Evolutionary conservation across 2,888 invertebrate genomes (phyloP).

Genomic region (Nephrotoma appendiculata): DNA sequence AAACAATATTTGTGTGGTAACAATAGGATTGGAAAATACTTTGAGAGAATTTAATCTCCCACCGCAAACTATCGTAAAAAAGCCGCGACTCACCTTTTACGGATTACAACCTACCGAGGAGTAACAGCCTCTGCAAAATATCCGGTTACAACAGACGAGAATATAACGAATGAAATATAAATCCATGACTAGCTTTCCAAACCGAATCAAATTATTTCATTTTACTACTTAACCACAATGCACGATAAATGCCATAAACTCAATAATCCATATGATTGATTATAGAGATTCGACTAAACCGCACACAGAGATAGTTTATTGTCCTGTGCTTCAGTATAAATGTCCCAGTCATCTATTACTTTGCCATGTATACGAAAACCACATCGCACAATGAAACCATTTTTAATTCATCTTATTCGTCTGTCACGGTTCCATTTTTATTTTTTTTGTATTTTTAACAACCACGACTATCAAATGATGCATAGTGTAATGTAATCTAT

Average conservation of each 20-base stretch:
- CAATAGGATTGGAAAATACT: too few relatives aligned
- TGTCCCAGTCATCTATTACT: background rate
- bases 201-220: too few relatives aligned
- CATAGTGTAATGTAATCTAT: background rate
- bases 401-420: background rate
- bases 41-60: too few relatives aligned
- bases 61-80: too few relatives aligned
- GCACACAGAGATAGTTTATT: background rate
- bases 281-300: background rate
- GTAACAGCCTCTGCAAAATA: too few relatives aligned
- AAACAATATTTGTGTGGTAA: too few relatives aligned
- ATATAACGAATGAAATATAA: too few relatives aligned
- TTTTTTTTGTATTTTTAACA: background rate
- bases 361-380: background rate
- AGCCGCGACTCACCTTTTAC: too few relatives aligned
- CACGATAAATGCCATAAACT: background rate
- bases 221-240: background rate
- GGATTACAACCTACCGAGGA: too few relatives aligned
- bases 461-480: background rate
- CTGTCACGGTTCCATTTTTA: background rate
- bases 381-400: background rate
- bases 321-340: background rate
- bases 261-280: background rate
- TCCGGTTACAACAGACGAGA: too few relatives aligned
- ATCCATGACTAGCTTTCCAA: too few relatives aligned